Base-by-base conservation (phyloP, 2,797 vertebrate genomes). In the Danio jaintianensis region DNA sequence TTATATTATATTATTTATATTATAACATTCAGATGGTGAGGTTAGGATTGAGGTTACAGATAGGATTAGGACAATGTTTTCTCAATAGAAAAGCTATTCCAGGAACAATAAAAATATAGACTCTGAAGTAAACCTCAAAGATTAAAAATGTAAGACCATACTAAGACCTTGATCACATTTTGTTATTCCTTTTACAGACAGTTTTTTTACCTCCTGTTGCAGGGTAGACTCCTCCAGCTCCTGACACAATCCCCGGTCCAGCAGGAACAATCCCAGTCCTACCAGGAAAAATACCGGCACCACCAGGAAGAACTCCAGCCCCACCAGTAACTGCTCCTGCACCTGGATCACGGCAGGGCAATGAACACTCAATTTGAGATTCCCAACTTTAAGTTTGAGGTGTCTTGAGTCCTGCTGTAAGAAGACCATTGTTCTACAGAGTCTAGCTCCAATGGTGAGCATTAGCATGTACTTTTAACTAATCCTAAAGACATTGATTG, bases 231-330 rank as follows among this genome's bases (percentile, higher is more conserved):
- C 52, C 68, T 68, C 73, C 79, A 66, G 29, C 59, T 16, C 85
- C 87, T 11, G 71, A 22, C 45, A 86, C 86, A 78, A 84, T 82
- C 43, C 82, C 1, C 38, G 78, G 55, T 52, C 63, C 4, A 22
- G 68, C 82, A 55, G 81, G 81, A n/a, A 74, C 79, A 53, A 61
- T 4, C 7, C 83, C 85, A 61, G 73, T 79, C 47, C 61, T 59
- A 71, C 80, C 72, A 56, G 43, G 55, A 5, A 69, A 82, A 78
- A 84, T 82, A 40, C 82, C 1, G 36, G 78, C 59, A 47, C 63
- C 4, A 22, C 71, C 82, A 55, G 81, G 81, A n/a, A 74, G 75
- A 45, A 61, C 3, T 7, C 83, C 85, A 61, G 73, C 82, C 47
- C 61, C 64, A 71, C 80, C 72, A 63, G 43, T 48, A 5, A 69